phyloP scores from a whole-genome alignment of 2,113 vertebrate genomes.

The Lycaon pictus region DNA sequence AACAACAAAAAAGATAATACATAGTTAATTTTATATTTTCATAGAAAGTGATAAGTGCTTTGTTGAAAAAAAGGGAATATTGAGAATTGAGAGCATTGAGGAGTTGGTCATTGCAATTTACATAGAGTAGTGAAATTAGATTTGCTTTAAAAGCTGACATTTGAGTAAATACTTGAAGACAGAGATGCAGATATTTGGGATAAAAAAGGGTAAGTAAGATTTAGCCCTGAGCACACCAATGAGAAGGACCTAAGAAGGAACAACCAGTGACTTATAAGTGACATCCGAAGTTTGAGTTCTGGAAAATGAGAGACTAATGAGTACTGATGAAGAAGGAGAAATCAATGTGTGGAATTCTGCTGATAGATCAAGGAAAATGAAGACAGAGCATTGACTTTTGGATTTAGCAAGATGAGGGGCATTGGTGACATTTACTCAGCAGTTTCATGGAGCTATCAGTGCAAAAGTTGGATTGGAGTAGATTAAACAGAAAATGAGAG shows the following conservation, averaged over 20 bases:
- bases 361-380: neutral
- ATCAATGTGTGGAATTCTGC: neutral
- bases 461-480: neutral
- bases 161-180: neutral
- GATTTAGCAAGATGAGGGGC: neutral
- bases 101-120: neutral
- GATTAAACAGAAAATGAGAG: neutral
- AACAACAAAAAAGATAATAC: neutral
- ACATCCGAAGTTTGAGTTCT: neutral
- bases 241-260: neutral
- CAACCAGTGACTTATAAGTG: neutral
- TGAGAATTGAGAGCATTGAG: neutral
- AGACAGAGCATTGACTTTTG: neutral
- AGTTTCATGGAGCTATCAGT: neutral
- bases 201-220: neutral
- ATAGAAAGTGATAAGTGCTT: neutral
- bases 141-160: neutral
- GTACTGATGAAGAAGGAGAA: neutral
- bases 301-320: neutral
- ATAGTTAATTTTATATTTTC: neutral
- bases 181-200: neutral
- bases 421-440: neutral
- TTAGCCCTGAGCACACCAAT: neutral
- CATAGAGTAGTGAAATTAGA: neutral
- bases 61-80: neutral